A percentile compares a stretch with the other conserved stretches of the same genome.
These are phyloP conservation scores for Chaitophorus viminalis DNA, from an alignment of 2,888 invertebrate species.

Conservation along the genomic window DNA sequence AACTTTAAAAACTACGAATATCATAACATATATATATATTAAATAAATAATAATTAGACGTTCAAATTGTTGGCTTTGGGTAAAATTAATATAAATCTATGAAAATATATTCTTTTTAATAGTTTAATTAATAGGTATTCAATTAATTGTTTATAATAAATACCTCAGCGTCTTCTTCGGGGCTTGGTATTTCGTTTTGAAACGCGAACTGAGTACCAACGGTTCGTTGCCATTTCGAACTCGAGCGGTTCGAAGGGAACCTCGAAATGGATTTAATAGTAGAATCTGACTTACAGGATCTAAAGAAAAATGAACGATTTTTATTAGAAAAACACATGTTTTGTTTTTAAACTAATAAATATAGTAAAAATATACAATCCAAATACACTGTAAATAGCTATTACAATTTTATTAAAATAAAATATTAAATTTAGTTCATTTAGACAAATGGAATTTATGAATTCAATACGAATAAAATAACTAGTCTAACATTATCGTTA, in stretches of 20 bases:
- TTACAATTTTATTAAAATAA: too few relatives aligned
- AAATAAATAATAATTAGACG: too few relatives aligned
- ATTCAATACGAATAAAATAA: too few relatives aligned
- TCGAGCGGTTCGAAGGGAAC: slow-evolving; percentile 59
- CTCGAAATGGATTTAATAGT: slow-evolving; percentile 71
- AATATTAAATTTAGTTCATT: too few relatives aligned
- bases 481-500: too few relatives aligned
- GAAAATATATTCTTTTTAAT: not conserved
- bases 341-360: too few relatives aligned
- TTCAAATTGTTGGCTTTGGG: not conserved
- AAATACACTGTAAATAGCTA: too few relatives aligned
- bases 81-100: not conserved
- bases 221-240: slow-evolving; percentile 39
- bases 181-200: slow-evolving; percentile 37
- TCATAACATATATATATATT: not conserved
- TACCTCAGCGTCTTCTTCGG: slow-evolving; percentile 49
- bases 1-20: not conserved
- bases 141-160: not conserved
- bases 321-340: not conserved
- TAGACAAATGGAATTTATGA: too few relatives aligned
- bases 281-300: slow-evolving; percentile 75
- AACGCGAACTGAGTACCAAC: slow-evolving; percentile 28
- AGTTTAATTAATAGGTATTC: not conserved
- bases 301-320: slow-evolving; percentile 64
- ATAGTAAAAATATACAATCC: too few relatives aligned